These are phyloP conservation scores for Gymnothorax reevesii DNA, from an alignment of 2,797 vertebrate species.

Conservation along the genomic window DNA sequence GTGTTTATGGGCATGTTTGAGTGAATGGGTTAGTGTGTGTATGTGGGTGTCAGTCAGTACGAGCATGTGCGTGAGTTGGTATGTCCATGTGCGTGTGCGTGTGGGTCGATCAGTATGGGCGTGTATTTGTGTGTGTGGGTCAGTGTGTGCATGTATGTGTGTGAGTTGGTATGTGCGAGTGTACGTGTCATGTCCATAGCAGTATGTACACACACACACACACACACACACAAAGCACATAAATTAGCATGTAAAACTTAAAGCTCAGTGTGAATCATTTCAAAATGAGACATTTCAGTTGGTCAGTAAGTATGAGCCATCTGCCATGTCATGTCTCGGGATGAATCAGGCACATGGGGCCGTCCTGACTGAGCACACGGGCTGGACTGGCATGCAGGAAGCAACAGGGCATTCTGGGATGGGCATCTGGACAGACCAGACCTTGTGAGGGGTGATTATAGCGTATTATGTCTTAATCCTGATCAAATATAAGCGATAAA, in stretches of 20 bases:
- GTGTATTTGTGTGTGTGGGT: no score
- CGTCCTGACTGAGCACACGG: neutral
- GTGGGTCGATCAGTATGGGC: no score
- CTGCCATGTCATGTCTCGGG: slow-evolving; percentile 24
- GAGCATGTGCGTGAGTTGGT: no score
- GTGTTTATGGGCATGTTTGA: no score
- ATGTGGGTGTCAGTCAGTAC: no score
- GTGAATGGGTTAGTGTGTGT: no score
- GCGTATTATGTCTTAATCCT: neutral
- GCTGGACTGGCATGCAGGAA: neutral
- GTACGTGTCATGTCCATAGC: no score
- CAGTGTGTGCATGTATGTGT: neutral
- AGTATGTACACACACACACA: neutral
- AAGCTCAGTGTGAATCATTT: neutral
- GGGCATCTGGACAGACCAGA: no score
- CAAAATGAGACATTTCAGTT: neutral
- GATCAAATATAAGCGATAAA: neutral
- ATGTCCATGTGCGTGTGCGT: no score
- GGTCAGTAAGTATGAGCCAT: slow-evolving; percentile 23
- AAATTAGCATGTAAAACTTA: neutral
- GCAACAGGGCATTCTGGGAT: neutral
- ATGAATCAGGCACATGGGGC: slow-evolving; percentile 22
- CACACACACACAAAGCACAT: neutral
- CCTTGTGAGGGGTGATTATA: neutral
- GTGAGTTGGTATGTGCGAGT: neutral